Base-by-base conservation (phyloP, 2,888 invertebrate genomes). In the Ditylenchus weischeri region DNA sequence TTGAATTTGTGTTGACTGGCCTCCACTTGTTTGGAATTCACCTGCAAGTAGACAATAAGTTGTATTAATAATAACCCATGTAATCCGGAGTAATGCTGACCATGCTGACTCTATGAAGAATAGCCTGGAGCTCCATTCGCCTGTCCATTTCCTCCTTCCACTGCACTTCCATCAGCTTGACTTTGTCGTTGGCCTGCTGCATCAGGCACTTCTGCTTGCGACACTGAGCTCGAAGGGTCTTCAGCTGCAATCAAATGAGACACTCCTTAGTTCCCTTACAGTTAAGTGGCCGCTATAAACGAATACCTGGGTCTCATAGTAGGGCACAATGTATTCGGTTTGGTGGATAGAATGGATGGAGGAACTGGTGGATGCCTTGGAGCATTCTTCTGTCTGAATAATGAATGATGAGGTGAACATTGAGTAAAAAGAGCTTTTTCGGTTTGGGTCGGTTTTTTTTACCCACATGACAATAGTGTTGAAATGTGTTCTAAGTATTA, bases 111-210 rank as follows among this genome's bases (percentile, higher is more conserved):
- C 59, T 15, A 15, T 35, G 19, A 2, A 59, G n/a, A 19, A 38
- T 59, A 13, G 59, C 21, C 43, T 59, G 59, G 1, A 59, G 38
- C 36, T 59, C 59, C 59, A 59, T 29, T 36, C 57, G 10, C 21
- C 62, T 43, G 23, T 62, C 62, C 11, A 58, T 19, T 13, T 48
- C 62, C 63, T 62, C 57, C 47, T 62, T 62, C 5, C 8, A 62
- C 10, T 62, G 48, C 21, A 13, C 21, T 57, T 58, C 57, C 29
- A 62, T 62, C 47, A 57, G 21, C 47, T 48, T 23, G 13, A 47
- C 29, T 19, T 63, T 58, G 35, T 62, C 62, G 57, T 47, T 47
- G 10, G 62, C 57, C 11, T 48, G 48, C 11, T 48, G 15, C 47
- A 59, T 19, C 19, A 38, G 36, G 11, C 15, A 29, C 29, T 59